These are phyloP conservation scores for Urechis unicinctus DNA, from an alignment of 2,888 invertebrate species.

Conservation along the genomic window DNA sequence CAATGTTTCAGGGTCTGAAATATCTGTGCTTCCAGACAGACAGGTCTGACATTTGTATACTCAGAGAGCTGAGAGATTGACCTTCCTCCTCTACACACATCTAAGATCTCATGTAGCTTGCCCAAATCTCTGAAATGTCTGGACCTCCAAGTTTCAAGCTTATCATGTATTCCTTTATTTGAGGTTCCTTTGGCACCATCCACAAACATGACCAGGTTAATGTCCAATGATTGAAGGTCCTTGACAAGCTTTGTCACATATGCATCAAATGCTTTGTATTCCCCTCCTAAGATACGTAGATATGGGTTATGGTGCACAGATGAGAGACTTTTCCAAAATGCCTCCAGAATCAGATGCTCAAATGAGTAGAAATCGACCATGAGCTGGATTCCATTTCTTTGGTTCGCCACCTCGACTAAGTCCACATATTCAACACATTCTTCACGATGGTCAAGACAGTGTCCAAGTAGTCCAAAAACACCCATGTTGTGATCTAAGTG, in stretches of 20 bases:
- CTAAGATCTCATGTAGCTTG: conserved; percentile 27
- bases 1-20: conserved; percentile 26
- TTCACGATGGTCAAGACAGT: conserved; percentile 24
- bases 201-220: conserved; percentile 37
- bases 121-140: conserved; percentile 31
- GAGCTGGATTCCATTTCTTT: conserved; percentile 33
- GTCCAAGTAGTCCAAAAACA: conserved; percentile 29
- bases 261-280: conserved; percentile 30
- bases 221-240: conserved; percentile 31
- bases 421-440: conserved; percentile 32
- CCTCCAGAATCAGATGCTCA: conserved; percentile 27
- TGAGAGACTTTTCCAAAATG: conserved; percentile 31
- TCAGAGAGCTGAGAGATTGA: neutral
- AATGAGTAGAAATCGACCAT: conserved; percentile 43
- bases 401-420: conserved; percentile 31
- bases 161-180: conserved; percentile 23
- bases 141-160: conserved; percentile 36
- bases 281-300: conserved; percentile 37
- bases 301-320: conserved; percentile 26
- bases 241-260: conserved; percentile 32
- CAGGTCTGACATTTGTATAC: neutral
- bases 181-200: conserved; percentile 41
- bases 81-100: conserved; percentile 25
- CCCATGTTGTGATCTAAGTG: conserved; percentile 27
- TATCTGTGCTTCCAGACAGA: conserved; percentile 24